Percentiles rank a stretch among this genome's conserved stretches.
phyloP scores from a whole-genome alignment of 2,888 invertebrate genomes.

The Phengaris alcon region DNA sequence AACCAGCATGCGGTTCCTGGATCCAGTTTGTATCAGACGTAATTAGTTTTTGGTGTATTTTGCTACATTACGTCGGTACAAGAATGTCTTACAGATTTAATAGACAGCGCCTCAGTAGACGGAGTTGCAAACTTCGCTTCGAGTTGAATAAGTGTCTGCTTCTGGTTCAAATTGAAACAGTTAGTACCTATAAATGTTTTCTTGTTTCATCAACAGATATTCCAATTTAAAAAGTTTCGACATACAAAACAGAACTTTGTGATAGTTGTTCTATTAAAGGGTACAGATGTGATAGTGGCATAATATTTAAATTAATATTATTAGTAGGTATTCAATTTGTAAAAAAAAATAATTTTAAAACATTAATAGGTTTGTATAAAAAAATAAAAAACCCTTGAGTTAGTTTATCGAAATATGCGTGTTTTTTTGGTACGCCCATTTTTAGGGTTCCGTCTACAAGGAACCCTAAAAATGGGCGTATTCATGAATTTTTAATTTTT shows the following conservation, averaged over 20 bases:
- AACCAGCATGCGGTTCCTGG: constrained; percentile 27
- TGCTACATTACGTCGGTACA: constrained; percentile 41
- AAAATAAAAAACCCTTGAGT: too few species aligned
- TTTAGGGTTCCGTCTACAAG: too few species aligned
- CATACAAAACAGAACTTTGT: background rate
- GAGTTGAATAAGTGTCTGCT: constrained; percentile 68
- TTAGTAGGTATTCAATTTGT: too few species aligned
- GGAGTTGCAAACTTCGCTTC: constrained; percentile 67
- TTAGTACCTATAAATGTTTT: constrained; percentile 41
- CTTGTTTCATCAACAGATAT: constrained; percentile 18
- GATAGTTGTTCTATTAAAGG: background rate
- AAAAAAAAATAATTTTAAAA: too few species aligned
- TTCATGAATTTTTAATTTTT: too few species aligned
- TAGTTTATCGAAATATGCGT: too few species aligned
- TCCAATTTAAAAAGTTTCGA: constrained; percentile 8
- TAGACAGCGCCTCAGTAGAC: constrained; percentile 68
- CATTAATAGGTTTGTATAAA: too few species aligned
- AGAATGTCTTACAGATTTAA: constrained; percentile 63
- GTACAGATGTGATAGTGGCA: too few species aligned
- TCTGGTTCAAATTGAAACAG: constrained; percentile 73
- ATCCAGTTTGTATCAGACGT: constrained; percentile 35
- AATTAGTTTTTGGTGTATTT: constrained; percentile 41
- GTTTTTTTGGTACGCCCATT: too few species aligned
- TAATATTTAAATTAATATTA: too few species aligned
- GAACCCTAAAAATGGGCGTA: too few species aligned